phyloP scores from a whole-genome alignment of 2,113 vertebrate genomes.

The Danio rerio region GRCz12tu NC_133196.1:11059001-11059500 shows the following conservation, averaged over 20 bases:
- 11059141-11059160: conserved; percentile 3
- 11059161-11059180: not conserved
- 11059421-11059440: no score
- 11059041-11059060: conserved; percentile 72
- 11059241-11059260: not conserved
- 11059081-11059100: conserved; percentile 39
- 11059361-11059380: no score
- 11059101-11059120: conserved; percentile 28
- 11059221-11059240: not conserved
- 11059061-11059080: conserved; percentile 57
- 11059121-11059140: conserved; percentile 11
- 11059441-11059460: no score
- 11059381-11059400: no score
- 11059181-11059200: not conserved
- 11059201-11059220: not conserved
- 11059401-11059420: no score
- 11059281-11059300: not conserved
- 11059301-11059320: no score
- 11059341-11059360: no score
- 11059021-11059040: conserved; percentile 83
- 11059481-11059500: no score
- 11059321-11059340: no score
- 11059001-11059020: conserved; percentile 93
- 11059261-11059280: not conserved
- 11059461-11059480: no score